Evolutionary conservation across 30 jellyfish, hydroid and myxozoan genomes (phyloP), one percentile per base, ranked within the genome.

Genomic region (Hydra vulgaris): DNA sequence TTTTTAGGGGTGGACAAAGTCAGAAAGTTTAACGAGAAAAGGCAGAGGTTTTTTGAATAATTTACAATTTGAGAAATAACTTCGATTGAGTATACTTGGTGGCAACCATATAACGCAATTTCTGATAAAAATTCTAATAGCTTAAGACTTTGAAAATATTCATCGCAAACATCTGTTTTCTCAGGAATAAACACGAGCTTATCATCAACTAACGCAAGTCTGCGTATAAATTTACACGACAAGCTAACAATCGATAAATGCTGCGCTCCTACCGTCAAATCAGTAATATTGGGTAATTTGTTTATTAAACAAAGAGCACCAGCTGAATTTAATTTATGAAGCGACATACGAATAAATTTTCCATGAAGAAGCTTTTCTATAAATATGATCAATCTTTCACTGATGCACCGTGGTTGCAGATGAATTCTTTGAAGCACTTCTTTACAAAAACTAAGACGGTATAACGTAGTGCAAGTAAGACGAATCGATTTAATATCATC

Each of bases 71-170:
- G 17, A 27, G 21, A 8, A 17, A 78, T 17, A 21, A 61, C 77
- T 53, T n/a, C 82, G 54, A 74, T 27, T 15, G 85, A 78, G 53
- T 78, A 78, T 26, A 78, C 27, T 53, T 78, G 85, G 18, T 78
- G 40, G 27, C 85, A 0, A 7, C 85, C 85, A 17, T 27, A 22
- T 18, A 78, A 54, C 15, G 53, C 24, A 61, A 78, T 19, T 53
- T 78, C 85, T 20, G 25, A 3, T 19, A 78, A 53, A 54, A 21
- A 0, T 0, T n/a, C 55, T 61, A 78, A 25, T 15, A 22, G 8
- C 19, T 61, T 18, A 24, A 78, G 77, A 23, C 66, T 17, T 53
- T n/a, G 23, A 61, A 53, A 53, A 75, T 75, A 26, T 54, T 23
- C 56, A 25, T 27, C 23, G 24, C n/a, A 61, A 27, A 8, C 74